Conservation (phyloP, 2,113 vertebrate species). For the Dipodomys ordii region DNA sequence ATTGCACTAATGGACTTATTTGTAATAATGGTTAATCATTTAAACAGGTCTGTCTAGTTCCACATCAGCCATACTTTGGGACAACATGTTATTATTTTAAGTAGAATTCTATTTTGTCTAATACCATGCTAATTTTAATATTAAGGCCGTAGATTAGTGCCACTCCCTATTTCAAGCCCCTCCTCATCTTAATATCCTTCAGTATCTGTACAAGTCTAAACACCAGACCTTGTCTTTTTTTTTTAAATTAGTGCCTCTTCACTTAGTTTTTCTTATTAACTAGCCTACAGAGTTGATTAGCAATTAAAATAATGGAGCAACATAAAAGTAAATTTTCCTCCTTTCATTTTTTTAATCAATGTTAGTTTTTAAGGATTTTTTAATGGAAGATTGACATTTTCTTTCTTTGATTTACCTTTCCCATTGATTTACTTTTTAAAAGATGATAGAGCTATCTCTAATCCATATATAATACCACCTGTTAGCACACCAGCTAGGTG, state of each 20-base stretch:
- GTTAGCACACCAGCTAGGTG: background rate
- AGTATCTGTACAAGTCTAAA: background rate
- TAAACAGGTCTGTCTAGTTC: background rate
- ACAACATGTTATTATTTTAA: constrained; percentile 22
- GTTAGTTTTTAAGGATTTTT: constrained; percentile 6
- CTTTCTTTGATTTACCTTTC: constrained; percentile 17
- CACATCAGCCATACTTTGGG: background rate
- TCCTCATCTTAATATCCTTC: background rate
- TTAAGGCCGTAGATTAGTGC: background rate
- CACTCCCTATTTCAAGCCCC: background rate
- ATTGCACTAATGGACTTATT: constrained; percentile 3
- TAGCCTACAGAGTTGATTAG: background rate
- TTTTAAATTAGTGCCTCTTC: background rate
- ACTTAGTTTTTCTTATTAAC: background rate
- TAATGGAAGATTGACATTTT: constrained; percentile 14
- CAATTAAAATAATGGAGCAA: constrained; percentile 36
- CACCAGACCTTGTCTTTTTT: background rate
- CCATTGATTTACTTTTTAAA: constrained; percentile 34
- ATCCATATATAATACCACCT: background rate
- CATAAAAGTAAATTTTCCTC: constrained; percentile 38
- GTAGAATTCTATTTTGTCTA: constrained; percentile 13
- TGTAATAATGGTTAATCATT: background rate
- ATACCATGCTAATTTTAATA: background rate
- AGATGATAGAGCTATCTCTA: background rate
- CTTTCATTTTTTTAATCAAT: background rate